These are phyloP conservation scores for Thecocarcelia acutangulata DNA, from an alignment of 2,888 invertebrate species.

Conservation along the genomic window DNA sequence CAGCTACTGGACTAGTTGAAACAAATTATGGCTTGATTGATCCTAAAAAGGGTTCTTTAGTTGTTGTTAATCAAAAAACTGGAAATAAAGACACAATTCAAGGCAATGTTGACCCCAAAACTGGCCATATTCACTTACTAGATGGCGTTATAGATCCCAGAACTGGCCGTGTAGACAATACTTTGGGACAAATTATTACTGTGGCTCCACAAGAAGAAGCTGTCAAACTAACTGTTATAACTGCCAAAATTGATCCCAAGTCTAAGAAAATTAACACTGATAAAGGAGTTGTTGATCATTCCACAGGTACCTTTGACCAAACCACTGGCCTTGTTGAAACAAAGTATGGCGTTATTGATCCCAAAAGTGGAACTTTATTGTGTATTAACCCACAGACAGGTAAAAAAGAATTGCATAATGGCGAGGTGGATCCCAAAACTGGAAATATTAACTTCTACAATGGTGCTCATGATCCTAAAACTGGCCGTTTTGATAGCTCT, in stretches of 20 bases:
- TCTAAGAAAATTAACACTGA: slow-evolving; percentile 72
- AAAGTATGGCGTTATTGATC: slow-evolving; percentile 87
- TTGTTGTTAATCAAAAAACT: slow-evolving; percentile 85
- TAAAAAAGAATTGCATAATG: slow-evolving; percentile 85
- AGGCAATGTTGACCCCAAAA: slow-evolving; percentile 86
- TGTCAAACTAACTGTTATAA: slow-evolving; percentile 36
- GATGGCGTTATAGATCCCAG: slow-evolving; percentile 83
- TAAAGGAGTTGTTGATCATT: slow-evolving; percentile 77
- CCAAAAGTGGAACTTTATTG: slow-evolving; percentile 85
- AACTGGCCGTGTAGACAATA: slow-evolving; percentile 85
- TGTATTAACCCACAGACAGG: slow-evolving; percentile 85
- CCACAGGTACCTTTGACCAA: slow-evolving; percentile 79
- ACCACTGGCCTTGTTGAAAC: slow-evolving; percentile 83
- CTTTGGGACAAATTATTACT: slow-evolving; percentile 85
- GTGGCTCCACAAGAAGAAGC: slow-evolving; percentile 81
- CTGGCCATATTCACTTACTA: slow-evolving; percentile 85
- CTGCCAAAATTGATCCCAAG: slow-evolving; percentile 44
- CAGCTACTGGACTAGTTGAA: slow-evolving; percentile 85
- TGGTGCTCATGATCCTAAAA: slow-evolving; percentile 85
- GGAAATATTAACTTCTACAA: slow-evolving; percentile 86
- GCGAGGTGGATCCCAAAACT: slow-evolving; percentile 85
- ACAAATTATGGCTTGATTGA: slow-evolving; percentile 88
- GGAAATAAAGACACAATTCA: slow-evolving; percentile 84
- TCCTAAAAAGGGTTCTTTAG: slow-evolving; percentile 84
- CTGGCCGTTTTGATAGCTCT: slow-evolving; percentile 85